Base-by-base conservation (phyloP, 2,888 invertebrate species). In the Spodoptera exigua region DNA sequence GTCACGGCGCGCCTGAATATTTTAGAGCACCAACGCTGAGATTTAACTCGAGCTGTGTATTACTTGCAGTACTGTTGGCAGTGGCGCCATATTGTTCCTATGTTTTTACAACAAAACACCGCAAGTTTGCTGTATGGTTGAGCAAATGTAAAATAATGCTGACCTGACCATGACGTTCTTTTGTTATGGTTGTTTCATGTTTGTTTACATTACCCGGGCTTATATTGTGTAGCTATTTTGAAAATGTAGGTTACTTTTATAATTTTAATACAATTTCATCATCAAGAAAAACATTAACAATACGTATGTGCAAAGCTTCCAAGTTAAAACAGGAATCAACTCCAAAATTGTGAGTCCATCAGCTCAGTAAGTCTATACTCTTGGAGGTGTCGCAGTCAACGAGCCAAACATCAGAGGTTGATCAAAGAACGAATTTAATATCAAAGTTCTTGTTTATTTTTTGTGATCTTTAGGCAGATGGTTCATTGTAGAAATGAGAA, bases 1-100 rank as follows among this genome's bases (percentile, higher is more conserved):
- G 49, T 68, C 54, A 49, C 56, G 57, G 48, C 47, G 41, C 57
- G 57, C 51, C 18, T 76, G 65, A 70, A 76, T 76, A 71, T 74
- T 76, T 76, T 52, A 76, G 61, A 41, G 49, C 62, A 27, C 27
- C 27, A 46, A 52, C 62, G 52, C 54, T 61, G 76, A 67, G 66
- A 76, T 74, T 74, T 70, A 46, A 62, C 63, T 61, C 56, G 32
- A 47, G 47, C 49, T 45, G 48, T 54, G 56, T 53, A 48, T 54
- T 60, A 47, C 49, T 47, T 40, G 41, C 21, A 36, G 45, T 44
- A 36, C 43, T 48, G 48, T 34, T 27, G 49, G 21, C 27, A 27
- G 7, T 27, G 27, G 27, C 27, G 27, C 27, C 27, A 45, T 17
- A 47, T 51, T 54, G 21, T 32, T n/a, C n/a, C n/a, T n/a, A 34